These are phyloP conservation scores for Artibeus lituratus DNA, from an alignment of 2,797 vertebrate species.

Conservation along the genomic window DNA sequence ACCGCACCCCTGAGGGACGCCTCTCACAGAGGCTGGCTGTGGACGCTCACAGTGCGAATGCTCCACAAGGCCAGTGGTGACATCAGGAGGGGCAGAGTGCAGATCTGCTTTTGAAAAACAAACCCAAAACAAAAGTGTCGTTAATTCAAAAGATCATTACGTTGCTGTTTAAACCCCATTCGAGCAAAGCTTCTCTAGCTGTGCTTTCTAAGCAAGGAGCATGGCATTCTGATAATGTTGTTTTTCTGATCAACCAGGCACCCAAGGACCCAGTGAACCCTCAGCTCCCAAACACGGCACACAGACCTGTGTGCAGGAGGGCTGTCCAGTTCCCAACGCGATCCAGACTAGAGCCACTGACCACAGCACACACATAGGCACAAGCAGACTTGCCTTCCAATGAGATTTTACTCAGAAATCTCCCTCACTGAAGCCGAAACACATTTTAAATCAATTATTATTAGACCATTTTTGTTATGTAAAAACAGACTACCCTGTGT, in stretches of 20 bases:
- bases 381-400: not conserved
- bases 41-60: slow-evolving; percentile 86
- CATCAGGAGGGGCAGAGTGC: slow-evolving; percentile 93
- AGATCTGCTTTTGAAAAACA: slow-evolving; percentile 88
- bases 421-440: not conserved
- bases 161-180: not conserved
- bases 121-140: slow-evolving; percentile 27
- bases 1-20: slow-evolving; percentile 87
- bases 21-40: slow-evolving; percentile 89
- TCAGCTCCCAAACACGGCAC: not conserved
- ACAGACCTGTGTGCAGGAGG: fast-evolving
- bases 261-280: not conserved
- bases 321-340: not conserved
- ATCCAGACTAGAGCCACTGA: too few relatives aligned
- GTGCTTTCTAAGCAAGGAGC: not conserved
- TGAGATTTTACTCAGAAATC: not conserved
- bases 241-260: not conserved
- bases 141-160: slow-evolving; percentile 15
- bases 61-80: slow-evolving; percentile 91
- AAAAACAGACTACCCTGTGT: not conserved
- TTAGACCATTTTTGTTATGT: not conserved
- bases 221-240: not conserved
- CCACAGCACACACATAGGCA: fast-evolving
- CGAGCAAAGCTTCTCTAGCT: not conserved
- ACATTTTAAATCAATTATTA: slow-evolving; percentile 3